Base-by-base conservation (phyloP, 2,888 invertebrate genomes). In the Cynaeus angustus region DNA sequence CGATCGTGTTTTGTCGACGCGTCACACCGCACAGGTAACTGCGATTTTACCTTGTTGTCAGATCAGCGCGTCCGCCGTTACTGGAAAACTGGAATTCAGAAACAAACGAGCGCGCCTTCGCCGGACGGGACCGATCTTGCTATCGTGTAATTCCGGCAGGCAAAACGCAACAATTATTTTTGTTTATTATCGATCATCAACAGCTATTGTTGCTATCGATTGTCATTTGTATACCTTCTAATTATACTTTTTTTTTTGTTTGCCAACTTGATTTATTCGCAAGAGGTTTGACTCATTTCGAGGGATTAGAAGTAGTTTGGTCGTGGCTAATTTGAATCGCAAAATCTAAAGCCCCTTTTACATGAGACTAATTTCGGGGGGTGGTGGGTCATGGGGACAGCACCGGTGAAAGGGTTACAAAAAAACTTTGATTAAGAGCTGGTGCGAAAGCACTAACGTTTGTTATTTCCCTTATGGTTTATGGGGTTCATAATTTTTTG, bases 11-110 rank as follows among this genome's bases (percentile, higher is more conserved):
- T 38, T 38, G 46, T 53, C 10, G 66, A 55, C 66, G 66, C 66
- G 66, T 46, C 55, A 64, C 64, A 12, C 12, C 9, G 55, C 50
- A 55, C 66, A 66, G 66, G 66, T 66, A 41, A 5, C 66, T 50
- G 43, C 58, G 48, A 67, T 50, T 33, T 52, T 26, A 52, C 38
- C 58, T 37, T 50, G 50, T 67, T 58, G 38, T 13, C 43, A 41
- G 16, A 38, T 37, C 59, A 67, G 58, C 58, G 66, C 58, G 46
- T 46, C 55, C 45, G 66, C 66, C 58, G 66, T 67, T 67, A 67
- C 66, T 67, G 66, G 66, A 67, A 66, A 67, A 58, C 66, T 50
- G 66, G 66, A 67, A 59, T 58, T 67, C 38, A 26, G 65, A 53
- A 65, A 58, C 66, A 66, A 66, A 50, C 52, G 50, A 48, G 58